phyloP scores from a whole-genome alignment of 2,113 vertebrate species.

The Neotragus pygmaeus region DNA sequence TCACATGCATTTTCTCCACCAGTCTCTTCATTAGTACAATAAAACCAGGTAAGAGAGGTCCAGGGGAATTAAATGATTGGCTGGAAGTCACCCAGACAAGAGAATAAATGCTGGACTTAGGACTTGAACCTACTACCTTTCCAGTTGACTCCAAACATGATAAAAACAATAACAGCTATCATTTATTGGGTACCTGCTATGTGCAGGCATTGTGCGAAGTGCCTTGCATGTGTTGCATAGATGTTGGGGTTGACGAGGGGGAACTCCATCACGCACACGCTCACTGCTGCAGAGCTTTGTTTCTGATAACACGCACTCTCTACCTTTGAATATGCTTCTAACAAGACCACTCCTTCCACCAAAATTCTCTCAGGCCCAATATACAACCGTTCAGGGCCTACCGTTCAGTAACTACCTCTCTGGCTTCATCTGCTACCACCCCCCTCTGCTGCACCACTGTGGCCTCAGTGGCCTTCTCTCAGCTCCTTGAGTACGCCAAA shows the following conservation, averaged over 20 bases:
- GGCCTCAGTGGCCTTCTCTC: neutral
- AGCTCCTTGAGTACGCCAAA: neutral
- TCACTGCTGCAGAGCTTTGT: neutral
- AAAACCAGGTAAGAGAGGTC: neutral
- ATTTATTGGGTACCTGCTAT: neutral
- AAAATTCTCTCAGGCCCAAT: neutral
- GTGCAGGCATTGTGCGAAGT: fast-evolving
- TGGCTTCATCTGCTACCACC: neutral
- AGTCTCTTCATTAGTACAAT: neutral
- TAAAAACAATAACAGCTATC: neutral
- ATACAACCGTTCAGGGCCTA: neutral
- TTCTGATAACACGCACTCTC: neutral
- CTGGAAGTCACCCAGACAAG: neutral
- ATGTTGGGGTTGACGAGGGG: neutral
- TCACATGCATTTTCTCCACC: neutral
- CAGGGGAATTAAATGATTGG: neutral
- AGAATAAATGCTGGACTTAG: neutral
- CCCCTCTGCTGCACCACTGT: neutral
- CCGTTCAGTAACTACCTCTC: neutral
- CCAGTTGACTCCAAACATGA: neutral
- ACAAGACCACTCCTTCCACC: neutral
- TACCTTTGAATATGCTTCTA: neutral
- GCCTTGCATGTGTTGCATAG: neutral
- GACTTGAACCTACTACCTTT: neutral
- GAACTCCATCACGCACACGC: fast-evolving